Conservation (phyloP, 1,140 invertebrate species). For the Glomeris maerens region DNA sequence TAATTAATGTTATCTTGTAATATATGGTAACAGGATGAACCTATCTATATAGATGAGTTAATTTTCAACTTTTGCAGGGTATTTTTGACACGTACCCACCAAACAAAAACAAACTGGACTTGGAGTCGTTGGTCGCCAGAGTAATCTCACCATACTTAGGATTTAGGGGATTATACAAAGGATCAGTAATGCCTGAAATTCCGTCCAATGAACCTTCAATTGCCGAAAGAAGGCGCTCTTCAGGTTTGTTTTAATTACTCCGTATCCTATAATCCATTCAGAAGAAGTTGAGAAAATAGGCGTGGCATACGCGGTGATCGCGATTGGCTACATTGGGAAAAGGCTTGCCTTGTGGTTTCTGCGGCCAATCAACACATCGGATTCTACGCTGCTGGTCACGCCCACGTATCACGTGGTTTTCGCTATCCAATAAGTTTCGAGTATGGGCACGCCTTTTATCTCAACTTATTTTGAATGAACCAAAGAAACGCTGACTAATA, state of each 20-base stretch:
- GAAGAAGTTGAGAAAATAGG: background rate
- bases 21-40: too few species aligned
- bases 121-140: constrained; percentile 8
- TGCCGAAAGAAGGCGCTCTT: background rate
- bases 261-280: background rate
- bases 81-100: constrained; percentile 10
- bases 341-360: too few species aligned
- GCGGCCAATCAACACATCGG: too few species aligned
- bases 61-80: constrained; percentile 4
- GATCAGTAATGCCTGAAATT: constrained; percentile 7
- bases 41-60: too few species aligned
- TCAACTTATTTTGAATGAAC: too few species aligned
- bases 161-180: constrained; percentile 11
- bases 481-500: background rate
- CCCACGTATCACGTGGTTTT: too few species aligned
- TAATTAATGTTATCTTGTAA: too few species aligned
- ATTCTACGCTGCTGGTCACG: too few species aligned
- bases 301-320: too few species aligned
- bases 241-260: background rate
- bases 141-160: constrained; percentile 9
- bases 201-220: constrained; percentile 5
- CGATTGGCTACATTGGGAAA: too few species aligned
- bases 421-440: too few species aligned
- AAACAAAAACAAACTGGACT: constrained; percentile 3
- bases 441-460: too few species aligned